phyloP scores from a whole-genome alignment of 2,888 invertebrate species.

The Metacarcinus magister region DNA sequence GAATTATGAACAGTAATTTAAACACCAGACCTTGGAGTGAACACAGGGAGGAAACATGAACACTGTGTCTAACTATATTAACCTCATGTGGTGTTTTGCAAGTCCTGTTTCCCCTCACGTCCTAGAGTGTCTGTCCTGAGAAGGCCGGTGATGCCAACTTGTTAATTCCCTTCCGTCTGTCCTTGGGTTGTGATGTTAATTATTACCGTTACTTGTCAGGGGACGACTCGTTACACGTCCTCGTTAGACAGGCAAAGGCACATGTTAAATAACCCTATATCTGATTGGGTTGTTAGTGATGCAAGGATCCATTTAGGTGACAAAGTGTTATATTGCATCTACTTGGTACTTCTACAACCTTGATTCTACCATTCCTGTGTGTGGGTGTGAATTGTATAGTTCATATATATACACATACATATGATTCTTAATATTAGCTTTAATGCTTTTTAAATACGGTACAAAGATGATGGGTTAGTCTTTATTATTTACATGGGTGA shows the following conservation, averaged over 20 bases:
- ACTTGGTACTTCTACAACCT: not conserved
- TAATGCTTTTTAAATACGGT: slow-evolving; percentile 16
- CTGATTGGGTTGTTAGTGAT: not conserved
- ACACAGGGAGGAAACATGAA: not conserved
- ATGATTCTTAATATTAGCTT: slow-evolving; percentile 10
- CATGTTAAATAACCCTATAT: not conserved
- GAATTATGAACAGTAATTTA: not conserved
- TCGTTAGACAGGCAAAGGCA: not conserved
- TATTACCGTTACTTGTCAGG: not conserved
- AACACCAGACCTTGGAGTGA: not conserved
- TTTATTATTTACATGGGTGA: not conserved
- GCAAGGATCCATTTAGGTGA: not conserved
- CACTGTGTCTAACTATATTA: not conserved
- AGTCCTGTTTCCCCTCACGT: not conserved
- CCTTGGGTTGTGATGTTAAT: not conserved
- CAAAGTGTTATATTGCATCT: not conserved
- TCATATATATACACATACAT: not conserved
- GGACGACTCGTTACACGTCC: not conserved
- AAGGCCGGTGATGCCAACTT: not conserved
- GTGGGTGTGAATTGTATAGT: not conserved
- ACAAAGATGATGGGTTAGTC: slow-evolving; percentile 4
- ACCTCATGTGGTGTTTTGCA: not conserved
- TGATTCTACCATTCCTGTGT: not conserved
- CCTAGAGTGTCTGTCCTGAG: not conserved
- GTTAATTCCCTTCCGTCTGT: not conserved